Evolutionary conservation across 2,113 vertebrate genomes (phyloP), one percentile per base, ranked within the genome.

Genomic region (Calidris pugnax): DNA sequence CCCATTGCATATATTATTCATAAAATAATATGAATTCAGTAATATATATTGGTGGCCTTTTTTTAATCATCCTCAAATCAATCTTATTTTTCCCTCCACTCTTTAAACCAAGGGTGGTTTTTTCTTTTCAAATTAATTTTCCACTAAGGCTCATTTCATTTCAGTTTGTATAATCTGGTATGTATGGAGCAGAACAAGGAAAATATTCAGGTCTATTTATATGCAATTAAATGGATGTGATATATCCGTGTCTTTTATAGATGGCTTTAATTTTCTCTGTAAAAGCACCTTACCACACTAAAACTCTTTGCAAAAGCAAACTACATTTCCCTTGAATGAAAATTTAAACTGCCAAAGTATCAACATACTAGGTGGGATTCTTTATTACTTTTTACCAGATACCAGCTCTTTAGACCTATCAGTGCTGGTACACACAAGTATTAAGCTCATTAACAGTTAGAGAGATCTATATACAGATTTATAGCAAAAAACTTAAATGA

Each of bases 251-350:
- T 89, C 45, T 87, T 89, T 97, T 91, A 95, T 62, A 47, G 84
- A 95, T 95, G 80, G 41, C 32, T 97, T 95, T 92, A 95, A 95
- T 97, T 96, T 96, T 85, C 79, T 82, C 41, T 82, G 56, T 57
- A 75, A 78, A 92, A 78, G n/a, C 77, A 89, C 37, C 2, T 13
- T 78, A 87, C 10, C 35, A 53, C 28, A 62, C 12, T 45, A 64
- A 86, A 94, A 64, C 0, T 8, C 59, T 79, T 89, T 76, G 51
- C 1, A 3, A 94, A 93, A 81, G 18, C 24, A 51, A 94, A 89
- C 22, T 55, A 8, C 48, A 69, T 73, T 85, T 87, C 53, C 27
- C 62, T 23, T 18, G 10, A 90, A 89, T 59, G 57, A 95, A 87
- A 82, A 89, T 89, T 89, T 75, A 57, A 87, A 55, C 32, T 75